Conservation (phyloP, 2,113 vertebrate species). For the Tapirus terrestris region DNA sequence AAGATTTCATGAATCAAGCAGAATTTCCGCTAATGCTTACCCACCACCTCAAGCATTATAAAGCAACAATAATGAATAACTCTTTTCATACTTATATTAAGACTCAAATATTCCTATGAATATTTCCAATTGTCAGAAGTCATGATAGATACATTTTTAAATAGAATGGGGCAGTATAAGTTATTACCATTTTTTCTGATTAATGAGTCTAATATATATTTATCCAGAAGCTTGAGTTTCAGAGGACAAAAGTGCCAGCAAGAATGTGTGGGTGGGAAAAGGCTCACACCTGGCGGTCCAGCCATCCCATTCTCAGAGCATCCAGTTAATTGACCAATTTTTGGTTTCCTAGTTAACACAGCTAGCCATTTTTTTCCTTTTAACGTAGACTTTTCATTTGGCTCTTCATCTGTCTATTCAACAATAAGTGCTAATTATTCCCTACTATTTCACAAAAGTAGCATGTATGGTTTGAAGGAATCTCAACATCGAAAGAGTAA, state of each 20-base stretch:
- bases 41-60: not conserved
- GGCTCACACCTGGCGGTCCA: rapidly evolving
- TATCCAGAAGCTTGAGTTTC: not conserved
- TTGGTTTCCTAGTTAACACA: not conserved
- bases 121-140: not conserved
- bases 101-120: not conserved
- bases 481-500: not conserved
- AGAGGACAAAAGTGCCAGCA: not conserved
- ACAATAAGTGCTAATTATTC: not conserved
- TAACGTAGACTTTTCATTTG: not conserved
- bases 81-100: not conserved
- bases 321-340: not conserved
- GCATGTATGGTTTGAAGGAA: not conserved
- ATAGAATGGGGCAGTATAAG: too few species aligned
- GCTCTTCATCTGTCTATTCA: not conserved
- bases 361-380: not conserved
- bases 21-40: not conserved
- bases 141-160: not conserved
- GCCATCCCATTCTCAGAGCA: not conserved
- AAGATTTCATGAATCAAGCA: not conserved
- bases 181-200: not conserved
- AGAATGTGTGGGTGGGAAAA: not conserved
- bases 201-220: not conserved
- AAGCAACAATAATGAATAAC: not conserved
- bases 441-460: not conserved